Percentiles rank a stretch among this genome's conserved stretches.
Evolutionary conservation across 2,797 vertebrate species (phyloP).

Genomic region (Squalus acanthias): DNA sequence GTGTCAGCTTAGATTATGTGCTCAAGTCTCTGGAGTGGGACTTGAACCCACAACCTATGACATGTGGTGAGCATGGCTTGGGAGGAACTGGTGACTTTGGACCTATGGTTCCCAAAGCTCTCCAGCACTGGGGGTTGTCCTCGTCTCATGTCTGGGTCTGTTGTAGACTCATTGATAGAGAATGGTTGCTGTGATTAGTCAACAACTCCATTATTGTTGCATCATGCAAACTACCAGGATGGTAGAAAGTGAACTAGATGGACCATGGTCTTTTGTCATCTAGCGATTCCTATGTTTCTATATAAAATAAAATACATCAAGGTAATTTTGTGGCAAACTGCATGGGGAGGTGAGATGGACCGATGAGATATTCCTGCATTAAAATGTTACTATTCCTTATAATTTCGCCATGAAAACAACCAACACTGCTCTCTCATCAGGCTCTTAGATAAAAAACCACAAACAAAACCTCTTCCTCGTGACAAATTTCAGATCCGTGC

Average conservation of each 20-base stretch:
- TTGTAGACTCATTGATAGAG: not conserved
- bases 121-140: too few species aligned
- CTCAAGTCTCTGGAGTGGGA: too few species aligned
- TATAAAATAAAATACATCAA: too few species aligned
- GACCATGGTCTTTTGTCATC: not conserved
- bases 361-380: not conserved
- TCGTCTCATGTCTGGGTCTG: not conserved
- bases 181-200: not conserved
- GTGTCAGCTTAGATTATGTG: too few species aligned
- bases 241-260: too few species aligned
- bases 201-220: not conserved
- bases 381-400: not conserved
- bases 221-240: too few species aligned
- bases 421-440: not conserved
- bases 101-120: not conserved
- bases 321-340: not conserved
- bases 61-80: not conserved
- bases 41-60: not conserved
- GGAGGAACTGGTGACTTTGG: not conserved
- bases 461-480: too few species aligned
- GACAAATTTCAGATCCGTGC: not conserved
- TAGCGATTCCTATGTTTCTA: too few species aligned
- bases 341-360: not conserved
- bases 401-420: not conserved
- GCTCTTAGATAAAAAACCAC: not conserved